Percentiles rank a stretch among this genome's conserved stretches.
phyloP scores from a whole-genome alignment of 2,113 vertebrate genomes.

The Saiga tatarica region DNA sequence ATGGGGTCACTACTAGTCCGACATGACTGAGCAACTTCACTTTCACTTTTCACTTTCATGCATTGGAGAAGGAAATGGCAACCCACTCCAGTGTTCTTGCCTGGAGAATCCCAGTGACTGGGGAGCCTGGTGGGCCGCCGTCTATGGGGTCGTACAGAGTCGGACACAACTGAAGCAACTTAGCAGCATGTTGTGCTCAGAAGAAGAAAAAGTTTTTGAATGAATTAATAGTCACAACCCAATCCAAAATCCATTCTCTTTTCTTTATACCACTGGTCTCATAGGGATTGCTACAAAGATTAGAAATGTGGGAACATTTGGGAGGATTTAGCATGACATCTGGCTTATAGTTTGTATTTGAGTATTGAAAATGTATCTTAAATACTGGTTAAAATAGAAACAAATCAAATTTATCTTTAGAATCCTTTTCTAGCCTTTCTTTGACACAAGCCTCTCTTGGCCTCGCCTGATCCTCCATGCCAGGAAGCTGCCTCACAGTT shows the following conservation, averaged over 20 bases:
- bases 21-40: too few relatives aligned
- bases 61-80: too few relatives aligned
- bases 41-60: too few relatives aligned
- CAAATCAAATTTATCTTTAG: neutral
- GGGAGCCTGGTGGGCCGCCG: too few relatives aligned
- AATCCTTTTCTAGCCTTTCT: neutral
- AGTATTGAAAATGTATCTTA: constrained; percentile 18
- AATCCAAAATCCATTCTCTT: neutral
- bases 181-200: neutral
- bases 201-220: constrained; percentile 11
- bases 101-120: too few relatives aligned
- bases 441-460: neutral
- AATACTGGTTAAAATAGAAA: constrained; percentile 27
- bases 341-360: neutral
- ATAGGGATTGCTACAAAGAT: constrained; percentile 1
- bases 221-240: neutral
- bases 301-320: neutral
- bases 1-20: too few relatives aligned
- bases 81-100: too few relatives aligned
- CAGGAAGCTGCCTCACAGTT: neutral
- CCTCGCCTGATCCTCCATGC: neutral
- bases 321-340: constrained; percentile 21
- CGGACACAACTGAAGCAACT: too few relatives aligned
- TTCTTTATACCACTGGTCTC: neutral
- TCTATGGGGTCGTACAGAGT: too few relatives aligned